Evolutionary conservation across 2,113 vertebrate genomes (phyloP).

Genomic region (Tupaia chinensis): DNA sequence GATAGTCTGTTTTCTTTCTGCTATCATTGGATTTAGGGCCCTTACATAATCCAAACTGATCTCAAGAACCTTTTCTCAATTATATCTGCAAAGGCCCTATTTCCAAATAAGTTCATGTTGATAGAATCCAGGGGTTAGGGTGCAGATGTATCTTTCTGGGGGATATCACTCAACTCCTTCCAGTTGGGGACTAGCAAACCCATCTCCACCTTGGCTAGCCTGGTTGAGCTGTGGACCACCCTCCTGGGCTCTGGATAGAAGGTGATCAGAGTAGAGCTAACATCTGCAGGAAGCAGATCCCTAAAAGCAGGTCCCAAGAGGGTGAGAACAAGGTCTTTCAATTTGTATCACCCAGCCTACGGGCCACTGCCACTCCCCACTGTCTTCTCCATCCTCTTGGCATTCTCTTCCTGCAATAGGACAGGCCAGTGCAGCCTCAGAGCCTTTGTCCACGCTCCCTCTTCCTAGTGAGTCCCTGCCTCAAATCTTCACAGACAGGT

Average conservation of each 20-base stretch:
- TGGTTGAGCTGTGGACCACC: not conserved
- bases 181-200: not conserved
- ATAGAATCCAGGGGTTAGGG: not conserved
- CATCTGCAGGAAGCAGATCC: accelerated
- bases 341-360: accelerated
- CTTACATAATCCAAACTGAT: not conserved
- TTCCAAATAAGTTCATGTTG: not conserved
- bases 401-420: accelerated
- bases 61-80: not conserved
- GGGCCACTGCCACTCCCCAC: not conserved
- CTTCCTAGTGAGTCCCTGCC: not conserved
- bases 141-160: not conserved
- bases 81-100: not conserved
- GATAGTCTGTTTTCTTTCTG: not conserved
- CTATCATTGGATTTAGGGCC: not conserved
- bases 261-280: not conserved
- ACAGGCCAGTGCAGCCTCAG: not conserved
- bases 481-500: accelerated
- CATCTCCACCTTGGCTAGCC: not conserved
- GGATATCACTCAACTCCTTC: accelerated
- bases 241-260: not conserved
- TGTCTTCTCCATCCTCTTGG: not conserved
- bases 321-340: too few relatives aligned
- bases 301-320: not conserved
- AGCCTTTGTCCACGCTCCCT: not conserved